Evolutionary conservation across 92 coral and sea anemone species (phyloP).

Genomic region (Muricea muricata): DNA sequence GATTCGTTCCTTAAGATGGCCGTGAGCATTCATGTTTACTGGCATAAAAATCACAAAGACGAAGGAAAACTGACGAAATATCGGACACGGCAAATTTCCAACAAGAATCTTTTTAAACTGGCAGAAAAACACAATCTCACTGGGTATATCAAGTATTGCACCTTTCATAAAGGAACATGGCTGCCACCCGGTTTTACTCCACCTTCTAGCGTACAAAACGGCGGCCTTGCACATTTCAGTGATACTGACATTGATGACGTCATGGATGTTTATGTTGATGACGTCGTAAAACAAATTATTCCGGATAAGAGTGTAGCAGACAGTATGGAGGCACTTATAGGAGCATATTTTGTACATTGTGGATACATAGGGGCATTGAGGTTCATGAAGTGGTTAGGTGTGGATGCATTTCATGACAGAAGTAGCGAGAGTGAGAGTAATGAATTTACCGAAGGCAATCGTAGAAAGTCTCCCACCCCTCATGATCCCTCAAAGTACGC

Average conservation of each 20-base stretch:
- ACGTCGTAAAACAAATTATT: slow-evolving; percentile 68
- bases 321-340: slow-evolving; percentile 92
- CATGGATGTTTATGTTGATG: neutral
- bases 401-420: slow-evolving; percentile 69
- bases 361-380: slow-evolving; percentile 85
- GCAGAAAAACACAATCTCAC: slow-evolving; percentile 74
- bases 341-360: slow-evolving; percentile 85
- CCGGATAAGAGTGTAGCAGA: slow-evolving; percentile 96
- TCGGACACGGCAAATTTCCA: slow-evolving; percentile 79
- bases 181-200: slow-evolving; percentile 65
- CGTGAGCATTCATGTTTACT: slow-evolving; percentile 79
- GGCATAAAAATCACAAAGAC: slow-evolving; percentile 74
- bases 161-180: slow-evolving; percentile 78
- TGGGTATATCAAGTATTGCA: slow-evolving; percentile 68
- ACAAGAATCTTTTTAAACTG: slow-evolving; percentile 73
- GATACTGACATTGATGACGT: slow-evolving; percentile 36
- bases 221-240: neutral
- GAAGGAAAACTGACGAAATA: slow-evolving; percentile 90
- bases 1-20: slow-evolving; percentile 97
- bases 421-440: neutral
- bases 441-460: neutral
- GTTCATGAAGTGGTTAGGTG: slow-evolving; percentile 82
- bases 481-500: neutral
- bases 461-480: slow-evolving; percentile 9
- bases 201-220: slow-evolving; percentile 1